A percentile compares a stretch with the other conserved stretches of the same genome.
These are phyloP conservation scores for Hippocampus mohnikei DNA, from an alignment of 2,113 vertebrate species.

Conservation along the genomic window DNA sequence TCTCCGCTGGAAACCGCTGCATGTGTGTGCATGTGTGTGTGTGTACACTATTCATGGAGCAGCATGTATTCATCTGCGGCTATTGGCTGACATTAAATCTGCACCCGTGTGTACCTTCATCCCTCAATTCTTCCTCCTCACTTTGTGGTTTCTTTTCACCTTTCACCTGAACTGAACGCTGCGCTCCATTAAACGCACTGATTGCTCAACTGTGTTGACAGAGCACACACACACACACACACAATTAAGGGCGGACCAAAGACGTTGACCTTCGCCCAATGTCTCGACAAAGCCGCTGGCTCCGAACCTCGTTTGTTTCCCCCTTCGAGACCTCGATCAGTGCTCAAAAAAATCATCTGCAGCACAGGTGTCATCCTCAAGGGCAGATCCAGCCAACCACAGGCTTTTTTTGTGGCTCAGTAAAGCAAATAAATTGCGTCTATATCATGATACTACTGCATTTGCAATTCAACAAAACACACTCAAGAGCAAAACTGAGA, in stretches of 20 bases:
- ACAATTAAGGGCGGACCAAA: slow-evolving; percentile 12
- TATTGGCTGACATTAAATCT: neutral
- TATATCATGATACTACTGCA: too few relatives aligned
- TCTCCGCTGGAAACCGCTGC: neutral
- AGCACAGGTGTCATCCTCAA: too few relatives aligned
- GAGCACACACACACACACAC: slow-evolving; percentile 2
- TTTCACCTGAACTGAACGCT: neutral
- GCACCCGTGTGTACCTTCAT: neutral
- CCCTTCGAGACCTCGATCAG: slow-evolving; percentile 31
- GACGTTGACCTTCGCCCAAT: neutral
- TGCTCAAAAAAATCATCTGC: slow-evolving; percentile 24
- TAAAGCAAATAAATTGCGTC: neutral
- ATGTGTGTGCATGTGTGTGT: neutral
- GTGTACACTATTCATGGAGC: too few relatives aligned
- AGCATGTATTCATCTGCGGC: neutral
- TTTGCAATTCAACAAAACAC: too few relatives aligned
- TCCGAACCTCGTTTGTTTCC: slow-evolving; percentile 44
- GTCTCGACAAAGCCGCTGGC: slow-evolving; percentile 14
- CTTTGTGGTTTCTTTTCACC: neutral
- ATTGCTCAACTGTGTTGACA: neutral
- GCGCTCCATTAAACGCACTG: neutral
- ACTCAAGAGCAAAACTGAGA: too few relatives aligned
- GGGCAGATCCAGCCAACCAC: too few relatives aligned
- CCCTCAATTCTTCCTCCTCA: neutral
- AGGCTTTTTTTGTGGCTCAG: neutral